Evolutionary conservation across 2,797 vertebrate genomes (phyloP).

Genomic region (Anguilla marmorata): DNA sequence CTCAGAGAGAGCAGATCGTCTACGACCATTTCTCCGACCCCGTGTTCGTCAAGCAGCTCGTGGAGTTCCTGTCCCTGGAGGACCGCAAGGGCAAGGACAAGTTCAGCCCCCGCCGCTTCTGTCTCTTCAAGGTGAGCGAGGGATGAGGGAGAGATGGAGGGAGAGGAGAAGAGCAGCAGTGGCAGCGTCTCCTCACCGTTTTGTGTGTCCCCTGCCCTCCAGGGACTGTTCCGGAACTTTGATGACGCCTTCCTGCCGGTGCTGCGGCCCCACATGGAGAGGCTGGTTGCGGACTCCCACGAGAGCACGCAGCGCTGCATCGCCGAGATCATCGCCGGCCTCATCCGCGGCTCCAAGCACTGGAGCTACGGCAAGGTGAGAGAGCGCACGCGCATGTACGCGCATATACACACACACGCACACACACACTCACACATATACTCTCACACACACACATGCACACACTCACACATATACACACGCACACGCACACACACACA

Average conservation of each 20-base stretch:
- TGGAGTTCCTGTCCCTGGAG: constrained; percentile 95
- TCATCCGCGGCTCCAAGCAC: constrained; percentile 95
- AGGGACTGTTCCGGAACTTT: constrained; percentile 96
- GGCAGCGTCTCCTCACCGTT: neutral
- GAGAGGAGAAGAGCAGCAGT: neutral
- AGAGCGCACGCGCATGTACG: neutral
- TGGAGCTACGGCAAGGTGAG: constrained; percentile 76
- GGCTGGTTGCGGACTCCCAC: constrained; percentile 85
- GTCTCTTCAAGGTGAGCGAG: constrained; percentile 91
- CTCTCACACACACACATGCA: constrained; percentile 44
- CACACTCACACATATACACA: constrained; percentile 34
- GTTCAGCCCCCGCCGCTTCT: constrained; percentile 95
- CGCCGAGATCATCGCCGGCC: constrained; percentile 93
- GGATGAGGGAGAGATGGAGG: neutral
- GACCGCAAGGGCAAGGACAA: constrained; percentile 98
- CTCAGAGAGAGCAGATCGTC: constrained; percentile 90
- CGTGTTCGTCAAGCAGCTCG: constrained; percentile 90
- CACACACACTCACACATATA: neutral
- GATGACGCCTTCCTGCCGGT: constrained; percentile 85
- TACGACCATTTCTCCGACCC: constrained; percentile 94
- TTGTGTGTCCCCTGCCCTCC: constrained; percentile 23
- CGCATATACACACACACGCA: neutral
- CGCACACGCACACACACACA: constrained; percentile 6
- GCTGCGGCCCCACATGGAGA: constrained; percentile 87
- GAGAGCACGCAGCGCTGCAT: constrained; percentile 95